These are phyloP conservation scores for Rhysida immarginata DNA, from an alignment of 1,140 invertebrate genomes.

Conservation along the genomic window DNA sequence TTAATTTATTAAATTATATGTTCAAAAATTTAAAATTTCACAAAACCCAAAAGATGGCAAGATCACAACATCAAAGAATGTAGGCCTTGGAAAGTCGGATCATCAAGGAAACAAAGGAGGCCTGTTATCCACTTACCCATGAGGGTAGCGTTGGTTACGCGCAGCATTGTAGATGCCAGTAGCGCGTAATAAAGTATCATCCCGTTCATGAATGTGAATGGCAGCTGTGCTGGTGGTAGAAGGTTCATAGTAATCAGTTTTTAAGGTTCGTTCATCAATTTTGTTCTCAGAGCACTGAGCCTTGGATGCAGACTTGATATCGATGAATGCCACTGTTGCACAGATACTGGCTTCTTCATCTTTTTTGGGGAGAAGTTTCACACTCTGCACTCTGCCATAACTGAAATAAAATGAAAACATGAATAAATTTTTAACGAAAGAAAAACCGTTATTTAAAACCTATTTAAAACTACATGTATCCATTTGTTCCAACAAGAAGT, in stretches of 20 bases:
- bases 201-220: constrained; percentile 21
- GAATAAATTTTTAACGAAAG: too few species aligned
- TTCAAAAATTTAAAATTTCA: too few species aligned
- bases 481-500: too few species aligned
- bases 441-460: too few species aligned
- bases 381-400: constrained; percentile 92
- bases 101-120: too few species aligned
- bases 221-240: constrained; percentile 29
- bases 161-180: constrained; percentile 7
- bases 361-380: constrained; percentile 56
- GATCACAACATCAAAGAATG: too few species aligned
- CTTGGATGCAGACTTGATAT: constrained; percentile 88
- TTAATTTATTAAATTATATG: too few species aligned
- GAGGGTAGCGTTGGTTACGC: constrained; percentile 9
- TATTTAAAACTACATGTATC: too few species aligned
- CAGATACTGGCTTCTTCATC: constrained; percentile 39
- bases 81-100: too few species aligned
- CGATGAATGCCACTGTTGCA: constrained; percentile 88
- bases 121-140: too few species aligned
- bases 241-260: constrained; percentile 86
- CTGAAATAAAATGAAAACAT: constrained; percentile 37
- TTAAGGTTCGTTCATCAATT: constrained; percentile 63
- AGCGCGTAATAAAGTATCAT: constrained; percentile 14
- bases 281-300: constrained; percentile 78
- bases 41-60: too few species aligned